phyloP scores from a whole-genome alignment of 1,140 invertebrate species.

The Bombus balteatus region DNA sequence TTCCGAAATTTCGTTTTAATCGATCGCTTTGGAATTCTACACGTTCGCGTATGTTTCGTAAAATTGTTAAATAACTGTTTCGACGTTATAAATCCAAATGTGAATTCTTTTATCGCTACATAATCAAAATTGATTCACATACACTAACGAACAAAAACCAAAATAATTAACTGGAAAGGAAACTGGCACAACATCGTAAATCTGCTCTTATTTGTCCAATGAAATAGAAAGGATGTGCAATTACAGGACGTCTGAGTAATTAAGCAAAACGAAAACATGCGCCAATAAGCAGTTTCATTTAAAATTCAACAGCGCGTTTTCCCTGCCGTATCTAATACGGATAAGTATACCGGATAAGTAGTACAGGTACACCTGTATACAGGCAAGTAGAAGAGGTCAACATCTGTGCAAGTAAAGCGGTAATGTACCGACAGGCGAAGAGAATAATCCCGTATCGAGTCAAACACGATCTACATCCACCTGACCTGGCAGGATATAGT shows the following conservation, averaged over 20 bases:
- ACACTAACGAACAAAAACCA: background rate
- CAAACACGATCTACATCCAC: background rate
- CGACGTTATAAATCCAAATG: no score
- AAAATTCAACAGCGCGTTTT: background rate
- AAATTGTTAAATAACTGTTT: no score
- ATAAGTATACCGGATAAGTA: background rate
- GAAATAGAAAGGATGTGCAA: background rate
- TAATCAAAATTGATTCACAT: no score
- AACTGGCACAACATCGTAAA: background rate
- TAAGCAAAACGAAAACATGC: background rate
- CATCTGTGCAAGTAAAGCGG: constrained; percentile 20
- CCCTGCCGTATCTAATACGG: background rate
- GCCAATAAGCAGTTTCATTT: background rate
- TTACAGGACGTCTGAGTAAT: background rate
- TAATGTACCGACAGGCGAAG: constrained; percentile 13
- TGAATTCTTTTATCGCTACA: no score
- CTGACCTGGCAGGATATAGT: background rate
- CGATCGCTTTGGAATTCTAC: no score
- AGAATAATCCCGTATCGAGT: constrained; percentile 19
- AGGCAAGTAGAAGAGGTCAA: constrained; percentile 10
- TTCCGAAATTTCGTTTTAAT: no score
- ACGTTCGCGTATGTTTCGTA: no score
- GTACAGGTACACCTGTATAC: background rate
- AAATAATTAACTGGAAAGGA: background rate
- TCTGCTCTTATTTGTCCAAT: background rate